phyloP scores from a whole-genome alignment of 2,888 invertebrate species.

The Fissipunctia ypsillon region DNA sequence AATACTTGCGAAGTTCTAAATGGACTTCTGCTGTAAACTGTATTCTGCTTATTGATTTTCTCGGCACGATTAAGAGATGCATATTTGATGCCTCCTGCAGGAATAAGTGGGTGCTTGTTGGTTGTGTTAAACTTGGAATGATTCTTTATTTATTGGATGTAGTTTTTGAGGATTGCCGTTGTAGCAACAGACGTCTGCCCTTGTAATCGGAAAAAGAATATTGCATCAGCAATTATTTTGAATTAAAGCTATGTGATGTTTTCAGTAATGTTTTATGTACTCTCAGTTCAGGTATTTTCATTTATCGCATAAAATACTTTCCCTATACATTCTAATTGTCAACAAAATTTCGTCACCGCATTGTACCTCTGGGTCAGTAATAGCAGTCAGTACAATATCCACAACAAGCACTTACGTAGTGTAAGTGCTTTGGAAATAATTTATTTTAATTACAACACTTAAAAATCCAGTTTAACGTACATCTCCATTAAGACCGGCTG shows the following conservation, averaged over 20 bases:
- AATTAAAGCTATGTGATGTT: background rate
- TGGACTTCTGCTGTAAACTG: constrained; percentile 46
- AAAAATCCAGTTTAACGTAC: constrained; percentile 74
- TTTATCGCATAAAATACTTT: background rate
- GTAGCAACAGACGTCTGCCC: constrained; percentile 36
- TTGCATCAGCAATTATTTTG: background rate
- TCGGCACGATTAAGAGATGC: constrained; percentile 52
- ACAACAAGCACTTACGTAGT: constrained; percentile 48
- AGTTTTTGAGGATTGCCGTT: constrained; percentile 8
- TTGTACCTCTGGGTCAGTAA: constrained; percentile 15
- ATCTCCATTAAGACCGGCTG: constrained; percentile 72
- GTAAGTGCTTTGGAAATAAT: constrained; percentile 55
- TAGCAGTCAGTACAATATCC: constrained; percentile 22
- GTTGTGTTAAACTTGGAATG: constrained; percentile 15
- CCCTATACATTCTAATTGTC: background rate
- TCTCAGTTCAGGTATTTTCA: background rate
- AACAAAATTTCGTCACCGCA: background rate
- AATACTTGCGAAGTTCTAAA: constrained; percentile 40
- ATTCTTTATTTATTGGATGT: constrained; percentile 24
- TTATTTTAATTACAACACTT: constrained; percentile 72
- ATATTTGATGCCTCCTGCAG: constrained; percentile 50
- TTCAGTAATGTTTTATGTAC: background rate
- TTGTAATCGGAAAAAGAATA: background rate
- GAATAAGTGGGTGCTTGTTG: constrained; percentile 7
- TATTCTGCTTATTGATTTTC: constrained; percentile 60